Base-by-base conservation (phyloP, 1,140 invertebrate species). In the Notospermus geniculatus region DNA sequence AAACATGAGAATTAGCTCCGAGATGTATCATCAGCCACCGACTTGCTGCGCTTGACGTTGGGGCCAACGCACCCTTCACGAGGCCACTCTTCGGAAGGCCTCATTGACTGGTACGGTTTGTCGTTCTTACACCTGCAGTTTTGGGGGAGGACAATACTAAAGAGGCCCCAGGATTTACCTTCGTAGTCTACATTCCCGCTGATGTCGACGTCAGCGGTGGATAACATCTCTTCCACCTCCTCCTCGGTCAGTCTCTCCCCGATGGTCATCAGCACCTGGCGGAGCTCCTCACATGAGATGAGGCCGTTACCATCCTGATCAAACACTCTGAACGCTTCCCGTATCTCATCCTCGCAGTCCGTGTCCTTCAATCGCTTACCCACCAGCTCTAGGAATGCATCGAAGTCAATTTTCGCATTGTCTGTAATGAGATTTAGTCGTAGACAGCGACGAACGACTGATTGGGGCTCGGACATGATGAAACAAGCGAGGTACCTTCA, bases 181-280 rank as follows among this genome's bases (percentile, higher is more conserved):
- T 57, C 53, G 54, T 58, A 60, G 28, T 59, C 23, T 4, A 60
- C 54, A 28, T 25, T 25, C 2, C 59, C 59, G 71, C 93, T 91
- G 74, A 93, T 93, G 83, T 97, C 94, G 83, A 97, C 94, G 86
- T 97, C 95, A 72, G 94, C 95, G 85, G 97, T 94, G 78, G 93
- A 87, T 81, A 97, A 96, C 93, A 97, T 97, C 85, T 97, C 93
- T 80, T 96, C 92, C 67, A 96, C 92, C 84, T 98, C 95, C 83
- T 97, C 95, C 82, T 97, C 95, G 76, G 95, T 97, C 76, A 97
- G 86, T 84, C 97, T 97, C 85, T 97, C 95, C 57, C 95, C 95
- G 71, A 97, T 89, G 87, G 97, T 97, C 85, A 94, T 96, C 94
- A 96, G 95, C 50, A 97, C 93, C 83, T 95, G 92, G 85, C 93